phyloP scores from a whole-genome alignment of 2,888 invertebrate genomes.

The Autographa pulchrina region DNA sequence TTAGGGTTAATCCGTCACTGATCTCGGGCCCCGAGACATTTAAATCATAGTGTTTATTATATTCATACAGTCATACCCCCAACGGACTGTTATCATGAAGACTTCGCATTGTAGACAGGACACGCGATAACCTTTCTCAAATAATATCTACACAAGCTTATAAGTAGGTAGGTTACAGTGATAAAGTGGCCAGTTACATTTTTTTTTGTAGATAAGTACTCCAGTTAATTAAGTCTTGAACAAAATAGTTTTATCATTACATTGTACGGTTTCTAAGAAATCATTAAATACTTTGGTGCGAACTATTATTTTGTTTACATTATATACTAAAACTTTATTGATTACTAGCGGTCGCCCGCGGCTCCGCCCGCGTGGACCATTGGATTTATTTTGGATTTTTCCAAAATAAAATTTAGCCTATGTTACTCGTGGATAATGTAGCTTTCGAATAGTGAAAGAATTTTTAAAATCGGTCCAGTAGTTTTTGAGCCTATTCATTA shows the following conservation, averaged over 20 bases:
- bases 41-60: conserved; percentile 22
- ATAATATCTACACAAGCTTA: conserved; percentile 40
- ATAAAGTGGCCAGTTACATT: conserved; percentile 7
- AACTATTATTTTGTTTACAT: not conserved
- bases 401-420: too few relatives aligned
- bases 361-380: too few relatives aligned
- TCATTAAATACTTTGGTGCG: not conserved
- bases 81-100: conserved; percentile 42
- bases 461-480: too few relatives aligned
- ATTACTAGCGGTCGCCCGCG: too few relatives aligned
- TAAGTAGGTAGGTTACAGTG: conserved; percentile 14
- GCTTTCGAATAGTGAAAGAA: too few relatives aligned
- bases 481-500: too few relatives aligned
- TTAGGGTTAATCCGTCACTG: not conserved
- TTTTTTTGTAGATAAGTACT: not conserved
- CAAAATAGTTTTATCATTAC: not conserved
- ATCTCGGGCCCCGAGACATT: not conserved
- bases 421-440: too few relatives aligned
- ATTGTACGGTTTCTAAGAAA: not conserved
- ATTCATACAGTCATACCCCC: conserved; percentile 46
- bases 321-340: not conserved
- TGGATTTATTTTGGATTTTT: too few relatives aligned
- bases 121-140: conserved; percentile 49
- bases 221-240: not conserved
- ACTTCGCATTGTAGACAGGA: conserved; percentile 39